Percentiles rank a stretch among this genome's conserved stretches.
Conservation (phyloP, 1,140 invertebrate species). For the Andrena cerasifolii region DNA sequence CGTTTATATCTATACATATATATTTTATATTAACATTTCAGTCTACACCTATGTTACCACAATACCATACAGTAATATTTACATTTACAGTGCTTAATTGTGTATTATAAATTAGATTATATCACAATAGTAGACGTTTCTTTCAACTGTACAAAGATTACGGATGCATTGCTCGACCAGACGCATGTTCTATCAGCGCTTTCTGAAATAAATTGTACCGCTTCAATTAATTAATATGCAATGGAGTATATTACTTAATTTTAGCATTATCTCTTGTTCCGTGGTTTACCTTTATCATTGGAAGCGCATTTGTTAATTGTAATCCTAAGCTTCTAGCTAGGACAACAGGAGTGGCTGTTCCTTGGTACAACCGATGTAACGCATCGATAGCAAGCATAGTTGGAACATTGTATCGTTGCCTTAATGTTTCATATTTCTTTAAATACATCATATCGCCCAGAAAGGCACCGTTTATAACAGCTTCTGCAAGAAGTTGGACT, state of each 20-base stretch:
- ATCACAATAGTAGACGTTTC: constrained; percentile 14
- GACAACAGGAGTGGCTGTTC: constrained; percentile 90
- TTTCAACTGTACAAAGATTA: background rate
- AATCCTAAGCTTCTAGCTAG: constrained; percentile 92
- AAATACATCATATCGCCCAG: constrained; percentile 87
- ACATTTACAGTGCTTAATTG: background rate
- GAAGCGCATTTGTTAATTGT: constrained; percentile 90
- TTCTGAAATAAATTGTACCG: constrained; percentile 58
- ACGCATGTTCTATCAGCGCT: constrained; percentile 67
- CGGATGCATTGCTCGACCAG: constrained; percentile 44
- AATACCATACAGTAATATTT: background rate
- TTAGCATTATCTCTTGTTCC: background rate
- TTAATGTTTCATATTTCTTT: constrained; percentile 90
- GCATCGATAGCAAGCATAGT: constrained; percentile 94
- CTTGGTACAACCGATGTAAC: constrained; percentile 92
- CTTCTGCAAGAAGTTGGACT: constrained; percentile 86
- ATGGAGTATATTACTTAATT: background rate
- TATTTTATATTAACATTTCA: background rate
- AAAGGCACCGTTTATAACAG: constrained; percentile 87
- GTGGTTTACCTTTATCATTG: constrained; percentile 88
- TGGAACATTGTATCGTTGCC: constrained; percentile 94
- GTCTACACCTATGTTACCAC: background rate
- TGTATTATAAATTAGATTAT: background rate
- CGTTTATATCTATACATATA: background rate
- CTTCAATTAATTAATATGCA: constrained; percentile 3